A percentile compares a stretch with the other conserved stretches of the same genome.
Conservation (phyloP, 2,888 invertebrate genomes). For the Thera britannica region DNA sequence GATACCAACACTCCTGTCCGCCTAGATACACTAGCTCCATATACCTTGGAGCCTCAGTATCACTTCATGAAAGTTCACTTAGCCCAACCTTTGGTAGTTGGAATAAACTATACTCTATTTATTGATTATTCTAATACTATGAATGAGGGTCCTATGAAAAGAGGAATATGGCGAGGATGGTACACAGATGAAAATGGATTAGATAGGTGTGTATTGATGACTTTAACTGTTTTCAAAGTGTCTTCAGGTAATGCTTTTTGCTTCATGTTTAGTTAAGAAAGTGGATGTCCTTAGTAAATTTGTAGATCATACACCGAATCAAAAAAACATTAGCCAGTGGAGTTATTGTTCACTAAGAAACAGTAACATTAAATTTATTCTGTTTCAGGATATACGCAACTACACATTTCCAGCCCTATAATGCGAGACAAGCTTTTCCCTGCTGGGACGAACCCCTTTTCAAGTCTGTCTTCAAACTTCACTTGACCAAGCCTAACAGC, state of each 20-base stretch:
- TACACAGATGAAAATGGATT: conserved; percentile 64
- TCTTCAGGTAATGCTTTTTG: not conserved
- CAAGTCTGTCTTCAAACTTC: conserved; percentile 90
- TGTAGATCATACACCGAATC: no score
- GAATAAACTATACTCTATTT: conserved; percentile 67
- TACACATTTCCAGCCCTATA: conserved; percentile 92
- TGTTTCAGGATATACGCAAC: conserved; percentile 76
- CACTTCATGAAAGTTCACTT: conserved; percentile 74
- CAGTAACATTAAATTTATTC: conserved; percentile 27
- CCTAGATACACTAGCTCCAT: conserved; percentile 42
- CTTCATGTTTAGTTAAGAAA: no score
- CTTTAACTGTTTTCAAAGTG: not conserved
- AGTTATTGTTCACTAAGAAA: no score
- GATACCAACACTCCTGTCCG: conserved; percentile 43
- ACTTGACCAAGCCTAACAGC: conserved; percentile 83
- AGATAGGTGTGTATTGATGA: conserved; percentile 57
- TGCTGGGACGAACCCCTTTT: conserved; percentile 94
- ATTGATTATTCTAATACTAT: conserved; percentile 79
- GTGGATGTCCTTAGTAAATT: no score
- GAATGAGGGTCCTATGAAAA: conserved; percentile 79
- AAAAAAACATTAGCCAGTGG: no score
- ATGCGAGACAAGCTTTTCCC: conserved; percentile 93
- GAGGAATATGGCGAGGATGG: conserved; percentile 78
- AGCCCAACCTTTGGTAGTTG: conserved; percentile 49
- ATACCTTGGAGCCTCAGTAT: conserved; percentile 63